These are phyloP conservation scores for Aphidius ervi DNA, from an alignment of 1,140 invertebrate species.

Conservation along the genomic window DNA sequence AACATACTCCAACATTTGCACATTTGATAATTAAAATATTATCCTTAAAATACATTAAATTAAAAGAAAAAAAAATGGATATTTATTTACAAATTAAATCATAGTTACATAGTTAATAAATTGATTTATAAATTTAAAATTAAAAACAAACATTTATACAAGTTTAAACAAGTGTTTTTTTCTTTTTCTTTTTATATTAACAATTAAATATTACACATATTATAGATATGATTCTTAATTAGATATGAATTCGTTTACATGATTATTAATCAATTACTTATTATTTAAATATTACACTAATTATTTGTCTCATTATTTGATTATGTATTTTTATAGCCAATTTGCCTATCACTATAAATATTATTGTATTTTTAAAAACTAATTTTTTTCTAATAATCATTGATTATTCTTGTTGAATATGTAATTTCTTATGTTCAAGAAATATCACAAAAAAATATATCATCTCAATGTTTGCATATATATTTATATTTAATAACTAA, in stretches of 20 bases:
- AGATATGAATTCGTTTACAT: constrained; percentile 32
- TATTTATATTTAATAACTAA: too few species aligned
- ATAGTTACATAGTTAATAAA: too few species aligned
- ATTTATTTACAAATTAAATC: too few species aligned
- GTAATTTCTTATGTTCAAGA: too few species aligned
- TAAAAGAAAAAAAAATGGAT: too few species aligned
- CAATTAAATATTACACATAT: constrained; percentile 27
- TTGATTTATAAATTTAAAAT: neutral
- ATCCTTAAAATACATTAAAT: too few species aligned
- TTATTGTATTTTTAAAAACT: too few species aligned
- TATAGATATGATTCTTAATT: constrained; percentile 42
- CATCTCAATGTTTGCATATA: too few species aligned
- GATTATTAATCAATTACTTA: constrained; percentile 19
- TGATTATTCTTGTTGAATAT: too few species aligned
- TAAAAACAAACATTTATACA: constrained; percentile 12
- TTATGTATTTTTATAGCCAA: constrained; percentile 24
- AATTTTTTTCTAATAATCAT: neutral
- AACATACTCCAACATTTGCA: constrained; percentile 7
- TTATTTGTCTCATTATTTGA: constrained; percentile 48
- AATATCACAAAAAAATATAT: too few species aligned
- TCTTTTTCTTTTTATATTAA: constrained; percentile 15
- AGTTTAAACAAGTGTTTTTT: neutral
- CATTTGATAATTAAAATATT: too few species aligned
- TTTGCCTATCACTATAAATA: neutral
- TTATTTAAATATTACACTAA: constrained; percentile 41